phyloP scores from a whole-genome alignment of 2,888 invertebrate species.

The Lepeophtheirus nordmannii region DNA sequence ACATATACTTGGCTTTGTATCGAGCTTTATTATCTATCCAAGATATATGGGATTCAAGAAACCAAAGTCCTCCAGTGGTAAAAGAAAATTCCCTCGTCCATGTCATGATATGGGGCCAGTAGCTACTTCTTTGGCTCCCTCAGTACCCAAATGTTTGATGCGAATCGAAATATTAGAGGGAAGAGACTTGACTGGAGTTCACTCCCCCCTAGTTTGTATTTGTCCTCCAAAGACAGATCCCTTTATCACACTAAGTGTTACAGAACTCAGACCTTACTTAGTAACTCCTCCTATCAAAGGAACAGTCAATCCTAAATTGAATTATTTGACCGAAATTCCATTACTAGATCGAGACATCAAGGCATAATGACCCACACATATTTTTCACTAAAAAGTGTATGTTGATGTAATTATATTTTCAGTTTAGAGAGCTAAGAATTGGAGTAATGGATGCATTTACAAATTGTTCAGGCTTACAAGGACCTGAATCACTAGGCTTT shows the following conservation, averaged over 20 bases:
- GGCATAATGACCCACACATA: neutral
- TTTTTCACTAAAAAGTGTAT: neutral
- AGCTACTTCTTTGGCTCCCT: neutral
- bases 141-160: neutral
- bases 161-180: neutral
- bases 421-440: neutral
- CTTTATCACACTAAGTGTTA: neutral
- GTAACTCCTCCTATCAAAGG: neutral
- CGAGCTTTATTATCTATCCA: neutral
- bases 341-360: neutral
- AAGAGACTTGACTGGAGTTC: neutral
- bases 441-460: neutral
- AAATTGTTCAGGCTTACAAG: neutral
- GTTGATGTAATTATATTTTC: neutral
- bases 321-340: neutral
- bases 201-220: neutral
- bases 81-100: neutral
- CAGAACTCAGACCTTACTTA: neutral
- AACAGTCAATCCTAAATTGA: neutral
- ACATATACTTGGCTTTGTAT: neutral
- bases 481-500: neutral
- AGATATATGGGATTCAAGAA: neutral
- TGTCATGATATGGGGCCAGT: neutral
- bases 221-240: neutral
- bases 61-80: neutral